A percentile compares a stretch with the other conserved stretches of the same genome.
These are phyloP conservation scores for Tetragonula carbonaria DNA, from an alignment of 2,888 invertebrate genomes.

Conservation along the genomic window DNA sequence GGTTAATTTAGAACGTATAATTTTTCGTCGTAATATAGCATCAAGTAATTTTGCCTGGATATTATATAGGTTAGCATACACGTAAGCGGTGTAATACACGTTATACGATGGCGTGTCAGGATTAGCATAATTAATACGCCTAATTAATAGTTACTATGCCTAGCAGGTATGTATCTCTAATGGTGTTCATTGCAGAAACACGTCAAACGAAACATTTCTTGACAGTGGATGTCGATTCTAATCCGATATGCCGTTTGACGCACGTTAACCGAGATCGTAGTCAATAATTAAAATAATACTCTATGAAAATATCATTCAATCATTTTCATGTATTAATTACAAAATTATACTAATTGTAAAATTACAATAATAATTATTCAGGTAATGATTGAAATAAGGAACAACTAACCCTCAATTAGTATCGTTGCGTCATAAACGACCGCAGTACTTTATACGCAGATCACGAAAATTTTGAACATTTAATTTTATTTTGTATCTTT, in stretches of 20 bases:
- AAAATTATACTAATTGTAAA: too few species aligned
- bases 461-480: too few species aligned
- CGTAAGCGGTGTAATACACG: not conserved
- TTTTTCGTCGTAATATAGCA: slow-evolving; percentile 3
- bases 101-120: slow-evolving; percentile 1
- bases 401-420: too few species aligned
- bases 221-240: slow-evolving; percentile 19
- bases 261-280: not conserved
- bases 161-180: slow-evolving; percentile 20
- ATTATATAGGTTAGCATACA: not conserved
- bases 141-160: slow-evolving; percentile 48
- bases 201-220: slow-evolving; percentile 38
- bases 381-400: too few species aligned
- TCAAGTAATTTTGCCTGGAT: not conserved
- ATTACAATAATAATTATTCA: too few species aligned
- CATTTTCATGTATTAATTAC: too few species aligned
- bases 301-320: too few species aligned
- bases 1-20: not conserved
- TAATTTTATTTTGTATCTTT: too few species aligned
- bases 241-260: not conserved
- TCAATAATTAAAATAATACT: not conserved
- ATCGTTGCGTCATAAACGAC: too few species aligned
- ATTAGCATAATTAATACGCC: slow-evolving; percentile 53
- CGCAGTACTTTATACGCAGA: too few species aligned
- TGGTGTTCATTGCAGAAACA: slow-evolving; percentile 6